Evolutionary conservation across 2,888 invertebrate species (phyloP).

Genomic region (Cataglyphis albicans): DNA sequence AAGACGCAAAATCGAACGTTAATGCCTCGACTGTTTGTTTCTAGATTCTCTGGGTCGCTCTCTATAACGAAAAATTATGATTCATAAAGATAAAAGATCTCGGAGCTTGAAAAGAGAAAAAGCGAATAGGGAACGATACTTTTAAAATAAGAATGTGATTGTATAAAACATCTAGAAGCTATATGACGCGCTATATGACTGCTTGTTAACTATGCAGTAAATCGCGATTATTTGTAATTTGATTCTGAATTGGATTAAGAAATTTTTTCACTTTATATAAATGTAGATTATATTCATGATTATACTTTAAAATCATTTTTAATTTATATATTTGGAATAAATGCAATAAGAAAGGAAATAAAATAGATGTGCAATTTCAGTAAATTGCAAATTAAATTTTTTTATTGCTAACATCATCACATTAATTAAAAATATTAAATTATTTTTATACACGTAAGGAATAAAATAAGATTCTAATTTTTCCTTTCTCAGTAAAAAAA

Average conservation of each 20-base stretch:
- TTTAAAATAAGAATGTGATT: neutral
- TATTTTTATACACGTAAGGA: neutral
- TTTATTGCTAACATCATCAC: neutral
- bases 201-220: slow-evolving; percentile 41
- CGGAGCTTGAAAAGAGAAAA: neutral
- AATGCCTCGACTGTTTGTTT: slow-evolving; percentile 23
- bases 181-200: slow-evolving; percentile 38
- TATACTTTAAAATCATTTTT: neutral
- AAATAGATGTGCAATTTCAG: neutral
- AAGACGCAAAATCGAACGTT: neutral
- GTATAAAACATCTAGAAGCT: neutral
- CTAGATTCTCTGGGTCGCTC: slow-evolving; percentile 22
- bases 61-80: neutral
- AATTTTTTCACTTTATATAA: neutral
- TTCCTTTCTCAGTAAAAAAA: neutral
- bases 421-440: slow-evolving; percentile 6
- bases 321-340: neutral
- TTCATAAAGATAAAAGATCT: neutral
- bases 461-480: neutral
- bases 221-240: slow-evolving; percentile 32
- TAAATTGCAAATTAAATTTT: neutral
- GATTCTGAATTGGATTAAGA: neutral
- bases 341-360: neutral
- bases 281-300: neutral
- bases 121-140: neutral